A percentile compares a stretch with the other conserved stretches of the same genome.
Conservation (phyloP, 2,113 vertebrate species). For the Hylia prasina region DNA sequence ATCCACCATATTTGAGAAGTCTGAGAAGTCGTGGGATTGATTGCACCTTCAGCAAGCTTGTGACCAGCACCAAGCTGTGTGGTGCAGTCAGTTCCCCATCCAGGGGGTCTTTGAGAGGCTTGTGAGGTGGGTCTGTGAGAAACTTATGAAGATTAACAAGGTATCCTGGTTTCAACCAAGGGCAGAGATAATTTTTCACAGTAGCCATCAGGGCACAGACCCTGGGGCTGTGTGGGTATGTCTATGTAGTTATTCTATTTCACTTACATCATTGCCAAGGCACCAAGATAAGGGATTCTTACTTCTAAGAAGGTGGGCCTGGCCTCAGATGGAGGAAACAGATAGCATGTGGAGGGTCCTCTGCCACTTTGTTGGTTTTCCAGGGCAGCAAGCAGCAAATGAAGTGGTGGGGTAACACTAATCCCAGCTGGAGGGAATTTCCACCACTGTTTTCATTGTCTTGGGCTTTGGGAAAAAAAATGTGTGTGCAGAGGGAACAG, state of each 20-base stretch:
- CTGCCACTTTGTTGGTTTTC: neutral
- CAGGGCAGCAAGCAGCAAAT: neutral
- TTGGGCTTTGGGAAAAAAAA: neutral
- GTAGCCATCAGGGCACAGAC: accelerated
- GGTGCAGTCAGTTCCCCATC: neutral
- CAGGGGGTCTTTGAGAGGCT: neutral
- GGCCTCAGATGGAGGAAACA: neutral
- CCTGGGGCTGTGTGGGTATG: accelerated
- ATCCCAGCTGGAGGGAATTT: neutral
- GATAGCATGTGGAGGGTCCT: too few species aligned
- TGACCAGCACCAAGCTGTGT: neutral
- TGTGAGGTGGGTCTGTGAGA: neutral
- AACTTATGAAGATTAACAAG: neutral
- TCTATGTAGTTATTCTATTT: neutral
- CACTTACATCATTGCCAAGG: neutral
- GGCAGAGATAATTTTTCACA: neutral
- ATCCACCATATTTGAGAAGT: neutral
- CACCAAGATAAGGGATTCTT: neutral
- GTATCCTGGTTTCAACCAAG: neutral
- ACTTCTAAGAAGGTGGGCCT: neutral
- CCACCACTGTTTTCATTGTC: neutral
- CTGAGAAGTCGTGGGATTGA: accelerated
- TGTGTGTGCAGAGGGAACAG: neutral
- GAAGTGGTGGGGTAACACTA: neutral
- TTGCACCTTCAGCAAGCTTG: neutral